Evolutionary conservation across 2,797 vertebrate genomes (phyloP), one percentile per base, ranked within the genome.

Genomic region (Graptemys geographica): DNA sequence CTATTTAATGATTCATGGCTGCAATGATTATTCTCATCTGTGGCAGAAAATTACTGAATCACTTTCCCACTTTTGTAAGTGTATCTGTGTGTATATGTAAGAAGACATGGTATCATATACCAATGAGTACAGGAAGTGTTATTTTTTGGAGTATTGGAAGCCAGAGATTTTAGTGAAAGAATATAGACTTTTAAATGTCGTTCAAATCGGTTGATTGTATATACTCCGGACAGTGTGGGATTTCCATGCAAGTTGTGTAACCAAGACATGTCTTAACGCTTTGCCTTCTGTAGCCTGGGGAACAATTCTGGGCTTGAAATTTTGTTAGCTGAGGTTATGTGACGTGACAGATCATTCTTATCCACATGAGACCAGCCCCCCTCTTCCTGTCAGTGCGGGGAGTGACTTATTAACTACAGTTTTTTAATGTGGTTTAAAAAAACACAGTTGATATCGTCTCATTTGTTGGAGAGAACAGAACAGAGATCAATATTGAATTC

Each of bases 91-190:
- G 62, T 85, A 47, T 52, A 15, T 65, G 79, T 72, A 87, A 96
- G 87, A 62, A 28, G 52, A 27, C 47, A 27, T 0, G 0, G 25
- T 5, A 28, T 56, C 55, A 37, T 52, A 49, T 0, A 0, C 5
- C 28, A 8, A 27, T 0, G 0, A 31, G 15, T 86, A 18, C 9
- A 21, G 44, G 69, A 47, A 44, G 8, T 18, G n/a, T 21, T 1
- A 8, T 11, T 33, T 81, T 23, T 52, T 1, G 21, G 12, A 59
- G 15, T 6, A 2, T 44, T 0, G 0, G 9, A 11, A 57, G 33
- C 41, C 37, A 53, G 52, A 90, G 10, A 41, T 52, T 69, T 21
- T 18, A 4, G 6, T 41, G 72, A 47, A n/a, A 69, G 57, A 81
- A 27, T 65, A 1, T 12, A 44, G 41, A 44, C 37, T 19, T 53